Evolutionary conservation across 1,140 invertebrate species (phyloP).

Genomic region (Drosophila virilis): DNA sequence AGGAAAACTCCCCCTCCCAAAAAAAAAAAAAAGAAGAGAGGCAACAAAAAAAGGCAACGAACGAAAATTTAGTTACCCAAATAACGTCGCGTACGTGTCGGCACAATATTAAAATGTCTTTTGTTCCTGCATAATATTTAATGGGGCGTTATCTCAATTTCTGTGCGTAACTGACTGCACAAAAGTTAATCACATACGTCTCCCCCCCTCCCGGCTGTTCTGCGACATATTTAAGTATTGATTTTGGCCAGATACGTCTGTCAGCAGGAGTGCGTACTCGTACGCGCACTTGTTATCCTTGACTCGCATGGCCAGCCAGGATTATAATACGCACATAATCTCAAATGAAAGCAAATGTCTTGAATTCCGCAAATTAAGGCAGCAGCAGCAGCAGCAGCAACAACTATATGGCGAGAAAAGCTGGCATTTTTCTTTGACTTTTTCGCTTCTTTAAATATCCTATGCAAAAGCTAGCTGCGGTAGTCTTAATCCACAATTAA

Average conservation of each 20-base stretch:
- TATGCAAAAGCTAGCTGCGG: background rate
- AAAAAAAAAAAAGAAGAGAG: background rate
- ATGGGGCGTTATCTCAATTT: conserved; percentile 73
- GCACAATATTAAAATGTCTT: conserved; percentile 67
- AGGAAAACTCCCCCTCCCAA: conserved; percentile 1
- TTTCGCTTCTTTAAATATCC: conserved; percentile 37
- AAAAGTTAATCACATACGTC: conserved; percentile 73
- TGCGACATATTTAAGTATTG: conserved; percentile 43
- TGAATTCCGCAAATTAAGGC: conserved; percentile 77
- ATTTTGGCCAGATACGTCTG: conserved; percentile 54
- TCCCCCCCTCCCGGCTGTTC: background rate
- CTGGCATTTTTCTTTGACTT: conserved; percentile 53
- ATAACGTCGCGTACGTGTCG: conserved; percentile 34
- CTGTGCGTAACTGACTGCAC: conserved; percentile 74
- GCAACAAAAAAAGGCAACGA: background rate
- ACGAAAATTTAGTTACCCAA: conserved; percentile 23
- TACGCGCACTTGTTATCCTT: conserved; percentile 22
- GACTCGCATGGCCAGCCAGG: conserved; percentile 52
- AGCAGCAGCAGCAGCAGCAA: conserved; percentile 25
- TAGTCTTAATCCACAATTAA: too few species aligned
- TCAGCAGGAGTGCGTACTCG: background rate
- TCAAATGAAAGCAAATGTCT: conserved; percentile 76
- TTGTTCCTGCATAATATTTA: conserved; percentile 75
- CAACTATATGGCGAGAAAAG: conserved; percentile 19
- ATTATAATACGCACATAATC: conserved; percentile 76